Percentiles rank a stretch among this genome's conserved stretches.
phyloP scores from a whole-genome alignment of 2,113 vertebrate genomes.

The Heptranchias perlo region DNA sequence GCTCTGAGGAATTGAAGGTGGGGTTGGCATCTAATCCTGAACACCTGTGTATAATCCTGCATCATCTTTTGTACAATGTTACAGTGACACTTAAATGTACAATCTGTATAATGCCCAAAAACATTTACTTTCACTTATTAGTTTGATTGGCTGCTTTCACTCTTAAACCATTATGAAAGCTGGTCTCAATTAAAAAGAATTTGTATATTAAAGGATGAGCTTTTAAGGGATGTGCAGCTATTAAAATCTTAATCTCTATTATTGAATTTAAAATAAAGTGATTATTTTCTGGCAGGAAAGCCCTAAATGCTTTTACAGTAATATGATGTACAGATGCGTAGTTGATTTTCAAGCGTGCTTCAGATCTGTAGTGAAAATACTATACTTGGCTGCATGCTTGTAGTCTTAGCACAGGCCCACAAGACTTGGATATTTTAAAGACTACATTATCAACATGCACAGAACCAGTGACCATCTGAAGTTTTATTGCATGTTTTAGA shows the following conservation, averaged over 20 bases:
- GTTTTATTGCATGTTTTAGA: neutral
- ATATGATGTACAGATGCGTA: neutral
- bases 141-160: neutral
- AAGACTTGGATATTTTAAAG: neutral
- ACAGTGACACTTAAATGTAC: neutral
- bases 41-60: neutral
- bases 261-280: neutral
- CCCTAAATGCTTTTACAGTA: neutral
- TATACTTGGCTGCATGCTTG: neutral
- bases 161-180: neutral
- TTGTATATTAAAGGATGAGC: neutral
- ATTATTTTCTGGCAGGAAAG: neutral
- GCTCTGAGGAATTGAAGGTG: constrained; percentile 30
- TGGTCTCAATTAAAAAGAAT: too few species aligned
- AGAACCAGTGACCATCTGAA: neutral
- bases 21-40: neutral
- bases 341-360: neutral
- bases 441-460: neutral
- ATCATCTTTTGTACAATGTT: neutral
- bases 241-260: neutral
- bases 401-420: neutral
- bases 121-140: neutral
- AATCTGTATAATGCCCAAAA: constrained; percentile 14
- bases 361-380: neutral
- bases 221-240: neutral